Conservation (phyloP, 2,888 invertebrate genomes). For the Hirtodrosophila cameraria region DNA sequence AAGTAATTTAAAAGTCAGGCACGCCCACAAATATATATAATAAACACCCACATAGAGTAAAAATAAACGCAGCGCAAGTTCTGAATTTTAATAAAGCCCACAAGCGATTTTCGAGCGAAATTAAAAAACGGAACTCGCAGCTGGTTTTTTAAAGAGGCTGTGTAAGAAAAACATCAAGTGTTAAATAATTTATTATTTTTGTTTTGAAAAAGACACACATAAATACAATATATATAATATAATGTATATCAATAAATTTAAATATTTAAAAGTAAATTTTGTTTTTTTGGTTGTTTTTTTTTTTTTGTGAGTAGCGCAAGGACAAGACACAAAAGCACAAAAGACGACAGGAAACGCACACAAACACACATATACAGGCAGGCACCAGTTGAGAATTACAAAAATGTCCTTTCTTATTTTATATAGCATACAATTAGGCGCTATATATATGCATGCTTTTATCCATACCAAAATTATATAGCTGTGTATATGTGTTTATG, state of each 20-base stretch:
- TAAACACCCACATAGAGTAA: conserved; percentile 42
- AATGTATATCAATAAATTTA: conserved; percentile 39
- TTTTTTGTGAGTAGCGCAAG: conserved; percentile 55
- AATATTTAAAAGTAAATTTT: conserved; percentile 34
- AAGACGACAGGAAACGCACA: conserved; percentile 15
- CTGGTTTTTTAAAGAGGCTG: conserved; percentile 24
- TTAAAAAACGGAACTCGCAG: conserved; percentile 7
- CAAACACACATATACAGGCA: conserved; percentile 29
- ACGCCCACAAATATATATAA: conserved; percentile 47
- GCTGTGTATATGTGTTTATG: conserved; percentile 14
- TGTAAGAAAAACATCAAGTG: conserved; percentile 76
- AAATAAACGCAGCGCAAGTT: conserved; percentile 28
- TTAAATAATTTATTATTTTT: conserved; percentile 70
- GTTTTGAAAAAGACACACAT: conserved; percentile 49
- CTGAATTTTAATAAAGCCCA: conserved; percentile 5
- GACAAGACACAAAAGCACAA: conserved; percentile 64
- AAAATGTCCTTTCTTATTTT: not conserved
- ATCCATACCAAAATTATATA: not conserved
- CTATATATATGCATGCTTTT: conserved; percentile 24
- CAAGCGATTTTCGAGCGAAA: conserved; percentile 5
- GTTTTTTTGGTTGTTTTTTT: conserved; percentile 30
- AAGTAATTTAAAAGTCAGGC: conserved; percentile 46
- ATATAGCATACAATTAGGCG: conserved; percentile 38
- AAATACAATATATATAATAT: conserved; percentile 62
- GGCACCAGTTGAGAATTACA: conserved; percentile 34